Conservation (phyloP, 2,797 vertebrate genomes). For the Borostomias antarcticus region DNA sequence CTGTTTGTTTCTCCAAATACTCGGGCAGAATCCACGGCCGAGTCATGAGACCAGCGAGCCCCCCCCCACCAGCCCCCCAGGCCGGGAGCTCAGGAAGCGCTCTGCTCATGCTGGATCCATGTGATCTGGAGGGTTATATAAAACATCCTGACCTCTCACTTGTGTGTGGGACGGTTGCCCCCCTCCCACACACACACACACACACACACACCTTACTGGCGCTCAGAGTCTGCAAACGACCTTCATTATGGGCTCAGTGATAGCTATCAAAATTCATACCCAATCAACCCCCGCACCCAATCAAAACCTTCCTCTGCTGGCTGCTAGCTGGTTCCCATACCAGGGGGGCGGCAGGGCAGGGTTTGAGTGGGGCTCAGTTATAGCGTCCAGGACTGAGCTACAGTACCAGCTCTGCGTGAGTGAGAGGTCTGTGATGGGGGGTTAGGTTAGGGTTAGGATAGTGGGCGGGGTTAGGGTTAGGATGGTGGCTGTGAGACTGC, state of each 20-base stretch:
- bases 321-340: conserved; percentile 22
- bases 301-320: neutral
- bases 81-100: conserved; percentile 30
- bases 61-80: conserved; percentile 8
- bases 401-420: conserved; percentile 25
- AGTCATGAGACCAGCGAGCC: conserved; percentile 15
- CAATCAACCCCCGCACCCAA: neutral
- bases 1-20: neutral
- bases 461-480: too few species aligned
- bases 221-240: neutral
- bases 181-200: too few species aligned
- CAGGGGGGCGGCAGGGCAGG: conserved; percentile 15
- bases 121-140: conserved; percentile 20
- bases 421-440: neutral
- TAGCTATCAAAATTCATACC: neutral
- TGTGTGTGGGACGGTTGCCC: too few species aligned
- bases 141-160: conserved; percentile 10
- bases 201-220: neutral
- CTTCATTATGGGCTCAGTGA: neutral
- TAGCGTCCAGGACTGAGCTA: neutral
- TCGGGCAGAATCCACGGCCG: neutral
- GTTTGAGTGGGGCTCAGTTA: conserved; percentile 25
- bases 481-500: too few species aligned
- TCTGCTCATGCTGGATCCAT: conserved; percentile 4
- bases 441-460: too few species aligned